A percentile compares a stretch with the other conserved stretches of the same genome.
Evolutionary conservation across 2,797 vertebrate species (phyloP).

Genomic region (Tarsius wallacei): DNA sequence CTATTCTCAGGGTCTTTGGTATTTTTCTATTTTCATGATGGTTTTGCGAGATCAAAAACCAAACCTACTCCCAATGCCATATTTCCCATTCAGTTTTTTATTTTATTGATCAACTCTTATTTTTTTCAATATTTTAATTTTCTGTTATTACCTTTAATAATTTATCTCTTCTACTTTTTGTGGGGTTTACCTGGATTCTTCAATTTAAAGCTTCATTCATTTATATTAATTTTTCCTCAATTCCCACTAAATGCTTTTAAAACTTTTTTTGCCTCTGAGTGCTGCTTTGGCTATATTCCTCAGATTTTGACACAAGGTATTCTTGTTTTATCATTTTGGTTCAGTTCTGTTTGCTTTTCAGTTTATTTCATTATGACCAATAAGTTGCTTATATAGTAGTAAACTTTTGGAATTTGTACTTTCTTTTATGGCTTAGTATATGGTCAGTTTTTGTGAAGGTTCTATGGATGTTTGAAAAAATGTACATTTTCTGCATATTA

Average conservation of each 20-base stretch:
- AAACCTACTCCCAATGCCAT: neutral
- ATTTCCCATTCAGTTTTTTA: neutral
- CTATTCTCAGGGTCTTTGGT: neutral
- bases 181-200: neutral
- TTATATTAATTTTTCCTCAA: neutral
- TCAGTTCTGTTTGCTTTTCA: neutral
- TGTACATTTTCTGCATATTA: neutral
- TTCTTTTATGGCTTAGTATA: neutral
- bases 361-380: neutral
- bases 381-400: neutral
- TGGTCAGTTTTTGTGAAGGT: neutral
- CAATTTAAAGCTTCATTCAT: neutral
- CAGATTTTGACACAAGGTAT: neutral
- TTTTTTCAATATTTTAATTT: neutral
- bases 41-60: neutral
- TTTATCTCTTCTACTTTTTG: neutral
- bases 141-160: neutral
- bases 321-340: neutral
- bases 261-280: neutral
- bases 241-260: neutral
- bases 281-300: neutral
- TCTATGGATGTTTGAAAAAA: neutral
- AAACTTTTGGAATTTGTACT: neutral
- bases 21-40: constrained; percentile 1
- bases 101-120: neutral